These are phyloP conservation scores for Loriculus beryllinus DNA, from an alignment of 2,797 vertebrate genomes.

Conservation along the genomic window DNA sequence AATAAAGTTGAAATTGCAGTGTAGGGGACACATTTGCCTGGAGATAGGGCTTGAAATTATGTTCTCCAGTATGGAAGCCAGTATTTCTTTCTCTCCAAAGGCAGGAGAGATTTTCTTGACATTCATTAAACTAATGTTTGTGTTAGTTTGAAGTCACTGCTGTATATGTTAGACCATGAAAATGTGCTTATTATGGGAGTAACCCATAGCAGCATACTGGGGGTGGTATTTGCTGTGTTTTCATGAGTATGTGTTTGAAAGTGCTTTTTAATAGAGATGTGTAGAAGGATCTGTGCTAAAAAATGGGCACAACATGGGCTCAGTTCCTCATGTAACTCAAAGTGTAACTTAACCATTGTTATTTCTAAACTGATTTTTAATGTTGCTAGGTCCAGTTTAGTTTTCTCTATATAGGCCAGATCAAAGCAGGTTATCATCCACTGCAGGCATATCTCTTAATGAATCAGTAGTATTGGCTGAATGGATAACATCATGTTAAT, in stretches of 20 bases:
- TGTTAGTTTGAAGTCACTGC: background rate
- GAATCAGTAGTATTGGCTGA: slow-evolving; percentile 15
- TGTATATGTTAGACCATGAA: background rate
- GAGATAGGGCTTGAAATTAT: background rate
- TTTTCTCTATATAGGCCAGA: background rate
- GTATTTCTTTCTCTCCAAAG: background rate
- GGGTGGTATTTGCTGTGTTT: background rate
- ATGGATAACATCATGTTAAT: background rate
- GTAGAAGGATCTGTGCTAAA: background rate
- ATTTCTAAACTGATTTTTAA: background rate
- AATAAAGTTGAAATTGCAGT: background rate
- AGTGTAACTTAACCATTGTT: background rate
- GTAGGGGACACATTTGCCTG: background rate
- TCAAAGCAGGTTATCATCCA: slow-evolving; percentile 16
- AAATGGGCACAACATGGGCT: background rate
- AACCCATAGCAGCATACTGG: background rate
- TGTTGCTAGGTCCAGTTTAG: background rate
- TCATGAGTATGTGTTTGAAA: background rate
- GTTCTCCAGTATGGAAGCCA: background rate
- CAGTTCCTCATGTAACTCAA: background rate
- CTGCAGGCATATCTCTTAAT: slow-evolving; percentile 2
- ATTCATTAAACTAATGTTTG: background rate
- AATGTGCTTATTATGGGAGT: background rate
- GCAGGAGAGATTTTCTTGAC: background rate
- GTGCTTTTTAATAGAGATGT: background rate